Evolutionary conservation across 2,888 invertebrate species (phyloP).

Genomic region (Drosophila borborema): DNA sequence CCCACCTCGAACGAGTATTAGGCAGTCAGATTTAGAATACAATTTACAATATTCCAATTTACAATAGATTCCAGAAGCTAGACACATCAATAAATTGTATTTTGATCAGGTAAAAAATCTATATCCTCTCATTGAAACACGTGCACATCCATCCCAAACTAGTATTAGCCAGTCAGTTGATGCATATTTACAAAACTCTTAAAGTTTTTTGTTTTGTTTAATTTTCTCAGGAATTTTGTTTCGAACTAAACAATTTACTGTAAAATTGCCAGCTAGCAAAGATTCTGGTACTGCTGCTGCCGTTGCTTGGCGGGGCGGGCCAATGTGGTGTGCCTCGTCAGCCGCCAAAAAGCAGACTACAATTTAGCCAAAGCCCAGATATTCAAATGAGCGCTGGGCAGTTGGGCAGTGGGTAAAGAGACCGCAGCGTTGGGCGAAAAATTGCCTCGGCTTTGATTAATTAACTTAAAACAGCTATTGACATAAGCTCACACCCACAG

Average conservation of each 20-base stretch:
- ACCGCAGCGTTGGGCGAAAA: slow-evolving; percentile 67
- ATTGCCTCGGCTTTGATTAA: slow-evolving; percentile 74
- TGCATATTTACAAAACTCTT: neutral
- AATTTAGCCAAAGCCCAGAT: slow-evolving; percentile 8
- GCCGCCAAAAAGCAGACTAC: slow-evolving; percentile 4
- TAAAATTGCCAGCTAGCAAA: slow-evolving; percentile 9
- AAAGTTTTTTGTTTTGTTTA: neutral
- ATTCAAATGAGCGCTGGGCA: slow-evolving; percentile 39
- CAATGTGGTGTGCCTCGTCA: neutral
- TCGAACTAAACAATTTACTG: slow-evolving; percentile 14
- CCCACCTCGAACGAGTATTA: too few species aligned
- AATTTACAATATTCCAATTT: too few species aligned
- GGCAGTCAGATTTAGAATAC: too few species aligned
- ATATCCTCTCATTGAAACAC: neutral
- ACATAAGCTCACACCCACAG: slow-evolving; percentile 36
- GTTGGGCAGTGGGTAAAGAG: slow-evolving; percentile 31
- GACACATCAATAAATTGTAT: too few species aligned
- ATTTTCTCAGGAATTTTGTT: neutral
- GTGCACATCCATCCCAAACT: neutral
- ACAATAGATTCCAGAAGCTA: too few species aligned
- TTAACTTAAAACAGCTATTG: slow-evolving; percentile 76
- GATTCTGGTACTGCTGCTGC: neutral
- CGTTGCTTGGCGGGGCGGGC: neutral
- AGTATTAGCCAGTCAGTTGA: neutral
- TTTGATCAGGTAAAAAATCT: neutral